Evolutionary conservation across 2,888 invertebrate genomes (phyloP), one percentile per base, ranked within the genome.

Genomic region (Brachypterus glaber): DNA sequence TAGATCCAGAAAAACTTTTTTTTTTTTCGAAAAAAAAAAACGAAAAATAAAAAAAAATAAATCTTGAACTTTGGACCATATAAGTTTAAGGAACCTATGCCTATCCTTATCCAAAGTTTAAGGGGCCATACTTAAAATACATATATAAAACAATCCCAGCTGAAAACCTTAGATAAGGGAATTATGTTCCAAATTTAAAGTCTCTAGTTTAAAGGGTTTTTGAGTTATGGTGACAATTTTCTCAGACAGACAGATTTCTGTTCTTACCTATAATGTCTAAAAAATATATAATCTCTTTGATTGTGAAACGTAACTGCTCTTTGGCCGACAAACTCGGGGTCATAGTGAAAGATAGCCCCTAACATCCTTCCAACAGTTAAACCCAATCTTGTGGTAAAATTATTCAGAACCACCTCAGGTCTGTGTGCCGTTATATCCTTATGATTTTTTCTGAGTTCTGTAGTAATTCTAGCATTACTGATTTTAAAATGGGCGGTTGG

Each of bases 271-370:
- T 98, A 96, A 67, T 98, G 96, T 39, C 98, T 77, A 63, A 99
- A 96, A 70, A 99, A 98, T 53, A 98, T 90, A 62, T 88, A 98
- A 70, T 99, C 98, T 41, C 98, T 73, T 64, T 99, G 98, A 69
- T 99, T 98, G 67, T 99, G 98, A 64, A 99, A 96, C 17, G 97
- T 96, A 44, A 93, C 91, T 1, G 83, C 91, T 44, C 96, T 74
- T 3, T 93, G 74, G 1, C 97, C 97, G 47, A 79, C 79, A 67
- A 95, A 99, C 64, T 98, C 82, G 0, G 98, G 97, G 64, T 90
- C 82, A 64, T 91, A 90, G 64, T 96, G 95, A 63, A 97, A 97
- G 26, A 98, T 63, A 0, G 93, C 84, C 8, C 91, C 89, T 44
- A 97, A 70, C 89, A 96, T 89, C 50, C 97, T 76, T 1, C 89